These are phyloP conservation scores for Seira ritae DNA, from an alignment of 2,888 invertebrate genomes.

Conservation along the genomic window DNA sequence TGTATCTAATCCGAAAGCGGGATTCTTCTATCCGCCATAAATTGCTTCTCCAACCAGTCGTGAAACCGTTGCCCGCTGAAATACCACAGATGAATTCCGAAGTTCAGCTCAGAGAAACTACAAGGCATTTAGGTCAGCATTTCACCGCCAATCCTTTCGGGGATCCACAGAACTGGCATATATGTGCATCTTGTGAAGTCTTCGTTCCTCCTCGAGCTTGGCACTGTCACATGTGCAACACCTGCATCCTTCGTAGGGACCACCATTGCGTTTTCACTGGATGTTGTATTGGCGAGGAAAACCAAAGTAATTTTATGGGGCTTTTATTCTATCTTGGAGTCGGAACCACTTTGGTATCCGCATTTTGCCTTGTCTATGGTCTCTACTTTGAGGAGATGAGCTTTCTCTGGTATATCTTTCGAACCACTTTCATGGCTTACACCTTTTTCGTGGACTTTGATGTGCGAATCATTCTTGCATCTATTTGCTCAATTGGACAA, in stretches of 20 bases:
- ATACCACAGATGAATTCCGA: constrained; percentile 15
- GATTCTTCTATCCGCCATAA: constrained; percentile 64
- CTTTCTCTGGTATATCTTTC: constrained; percentile 60
- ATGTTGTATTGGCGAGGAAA: constrained; percentile 71
- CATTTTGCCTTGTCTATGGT: constrained; percentile 37
- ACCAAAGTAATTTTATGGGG: constrained; percentile 71
- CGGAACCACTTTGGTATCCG: constrained; percentile 47
- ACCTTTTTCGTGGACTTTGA: constrained; percentile 65
- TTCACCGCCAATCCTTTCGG: constrained; percentile 67
- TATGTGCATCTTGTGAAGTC: constrained; percentile 71
- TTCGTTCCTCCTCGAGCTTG: constrained; percentile 71
- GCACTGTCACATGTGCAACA: constrained; percentile 69
- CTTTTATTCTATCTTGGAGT: constrained; percentile 65
- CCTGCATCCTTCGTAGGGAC: constrained; percentile 65
- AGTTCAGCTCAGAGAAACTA: constrained; percentile 45
- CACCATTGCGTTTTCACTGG: constrained; percentile 72
- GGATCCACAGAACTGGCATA: constrained; percentile 68
- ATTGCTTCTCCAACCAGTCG: constrained; percentile 59
- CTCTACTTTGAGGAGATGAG: constrained; percentile 44
- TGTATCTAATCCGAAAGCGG: constrained; percentile 59
- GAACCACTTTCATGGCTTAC: constrained; percentile 62
- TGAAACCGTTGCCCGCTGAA: constrained; percentile 31
- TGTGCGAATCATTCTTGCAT: constrained; percentile 43
- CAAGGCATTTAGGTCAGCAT: constrained; percentile 65
- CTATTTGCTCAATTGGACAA: constrained; percentile 65